Evolutionary conservation across 2,888 invertebrate species (phyloP), one percentile per base, ranked within the genome.

Genomic region (Nasonia oneida): DNA sequence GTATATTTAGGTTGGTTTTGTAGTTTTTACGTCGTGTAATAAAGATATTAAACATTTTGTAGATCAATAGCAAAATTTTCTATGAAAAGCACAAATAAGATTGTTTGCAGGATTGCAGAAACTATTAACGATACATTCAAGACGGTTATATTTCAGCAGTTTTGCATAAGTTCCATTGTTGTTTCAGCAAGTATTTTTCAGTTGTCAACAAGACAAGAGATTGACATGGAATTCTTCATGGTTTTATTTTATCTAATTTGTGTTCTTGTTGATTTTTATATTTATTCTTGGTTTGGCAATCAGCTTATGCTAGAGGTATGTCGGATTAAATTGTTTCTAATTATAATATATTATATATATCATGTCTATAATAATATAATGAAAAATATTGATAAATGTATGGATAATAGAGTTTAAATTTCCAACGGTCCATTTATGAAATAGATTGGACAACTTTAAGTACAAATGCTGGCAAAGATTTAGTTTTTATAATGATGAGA

Each of bases 271-370:
- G 83, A 83, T 47, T 83, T 83, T 37, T 77, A 77, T 10, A 42
- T 83, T 42, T 83, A 83, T 33, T 83, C 15, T 57, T 83, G 83
- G 83, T 83, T 83, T 71, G 77, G 83, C 4, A 83, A 83, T 71
- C 71, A 83, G n/a, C 29, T 83, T 1, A 77, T 77, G 71, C 33
- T 71, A 3, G 77, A 83, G 71, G 83, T 83, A 47, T 12, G 1
- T 12, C 12, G 12, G 2, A 12, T 47, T 12, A 47, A 47, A 47
- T 47, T 37, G 37, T 37, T 37, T 37, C 0, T 37, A 37, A 37
- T 37, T 37, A 29, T 29, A 29, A 29, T 29, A 29, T 5, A 37
- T 37, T 37, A 37, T 37, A 37, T 37, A 37, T 37, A 37, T 29
- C 29, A 1, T 29, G 29, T 29, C 29, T 29, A 29, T 29, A 29